Evolutionary conservation across 2,888 invertebrate species (phyloP).

Genomic region (Microdon myrmicae): DNA sequence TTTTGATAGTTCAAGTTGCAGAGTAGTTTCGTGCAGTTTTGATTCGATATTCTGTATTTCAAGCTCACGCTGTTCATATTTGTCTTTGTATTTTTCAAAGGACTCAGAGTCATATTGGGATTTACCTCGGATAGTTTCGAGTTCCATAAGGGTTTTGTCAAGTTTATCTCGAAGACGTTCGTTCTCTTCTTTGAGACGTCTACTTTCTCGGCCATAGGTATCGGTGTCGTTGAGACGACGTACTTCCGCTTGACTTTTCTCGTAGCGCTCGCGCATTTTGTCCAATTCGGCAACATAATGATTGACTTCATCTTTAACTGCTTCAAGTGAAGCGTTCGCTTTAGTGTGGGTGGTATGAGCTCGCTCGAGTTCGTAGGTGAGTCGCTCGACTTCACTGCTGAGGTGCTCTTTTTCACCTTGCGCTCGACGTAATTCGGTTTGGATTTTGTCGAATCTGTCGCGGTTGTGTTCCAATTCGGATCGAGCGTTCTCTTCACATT

Average conservation of each 20-base stretch:
- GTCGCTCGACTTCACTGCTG: constrained; percentile 83
- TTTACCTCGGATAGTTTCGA: constrained; percentile 84
- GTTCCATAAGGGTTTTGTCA: constrained; percentile 82
- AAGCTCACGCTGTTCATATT: constrained; percentile 78
- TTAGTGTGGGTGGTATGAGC: constrained; percentile 88
- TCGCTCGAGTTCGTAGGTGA: constrained; percentile 87
- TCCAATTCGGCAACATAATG: constrained; percentile 87
- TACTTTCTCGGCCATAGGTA: constrained; percentile 82
- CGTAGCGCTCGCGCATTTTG: constrained; percentile 91
- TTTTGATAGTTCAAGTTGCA: constrained; percentile 83
- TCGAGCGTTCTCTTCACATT: constrained; percentile 90
- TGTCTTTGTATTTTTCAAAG: constrained; percentile 80
- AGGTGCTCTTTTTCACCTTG: constrained; percentile 89
- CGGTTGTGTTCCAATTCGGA: constrained; percentile 89
- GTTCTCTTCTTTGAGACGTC: constrained; percentile 82
- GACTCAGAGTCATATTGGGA: constrained; percentile 80
- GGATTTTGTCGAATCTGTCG: constrained; percentile 88
- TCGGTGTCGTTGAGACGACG: constrained; percentile 85
- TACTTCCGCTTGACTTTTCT: constrained; percentile 83
- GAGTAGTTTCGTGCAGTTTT: constrained; percentile 80
- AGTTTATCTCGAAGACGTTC: constrained; percentile 82
- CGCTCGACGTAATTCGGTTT: constrained; percentile 82
- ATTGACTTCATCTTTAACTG: constrained; percentile 89
- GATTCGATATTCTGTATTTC: constrained; percentile 82
- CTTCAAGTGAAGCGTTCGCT: constrained; percentile 85